phyloP scores from a whole-genome alignment of 2,113 vertebrate genomes.

The Gopherus evgoodei region DNA sequence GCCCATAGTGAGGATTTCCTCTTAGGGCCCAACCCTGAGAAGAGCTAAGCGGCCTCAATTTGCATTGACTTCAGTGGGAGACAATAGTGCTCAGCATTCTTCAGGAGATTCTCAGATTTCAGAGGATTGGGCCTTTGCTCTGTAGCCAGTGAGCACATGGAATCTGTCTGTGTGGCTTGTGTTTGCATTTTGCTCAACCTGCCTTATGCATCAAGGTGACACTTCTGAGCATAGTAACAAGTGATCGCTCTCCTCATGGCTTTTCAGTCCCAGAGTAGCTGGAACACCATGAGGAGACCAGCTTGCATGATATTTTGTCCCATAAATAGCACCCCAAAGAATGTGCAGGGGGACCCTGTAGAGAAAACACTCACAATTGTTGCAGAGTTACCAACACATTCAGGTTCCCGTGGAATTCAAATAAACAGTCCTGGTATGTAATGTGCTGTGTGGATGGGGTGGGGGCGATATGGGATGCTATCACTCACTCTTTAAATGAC shows the following conservation, averaged over 20 bases:
- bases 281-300: background rate
- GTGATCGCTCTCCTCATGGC: background rate
- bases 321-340: too few species aligned
- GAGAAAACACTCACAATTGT: background rate
- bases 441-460: background rate
- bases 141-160: rapidly evolving
- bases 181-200: background rate
- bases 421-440: background rate
- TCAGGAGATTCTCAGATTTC: background rate
- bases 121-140: background rate
- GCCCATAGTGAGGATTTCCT: background rate
- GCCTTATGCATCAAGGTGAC: background rate
- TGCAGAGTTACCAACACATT: background rate
- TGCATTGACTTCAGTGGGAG: background rate
- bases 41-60: background rate
- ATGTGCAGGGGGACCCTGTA: rapidly evolving
- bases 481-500: background rate
- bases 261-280: background rate
- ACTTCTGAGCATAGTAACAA: background rate
- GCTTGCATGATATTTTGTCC: background rate
- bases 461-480: background rate
- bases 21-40: background rate
- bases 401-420: background rate
- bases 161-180: rapidly evolving
- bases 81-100: background rate